Evolutionary conservation across 1,140 invertebrate species (phyloP).

Genomic region (Harpegnathos saltator): DNA sequence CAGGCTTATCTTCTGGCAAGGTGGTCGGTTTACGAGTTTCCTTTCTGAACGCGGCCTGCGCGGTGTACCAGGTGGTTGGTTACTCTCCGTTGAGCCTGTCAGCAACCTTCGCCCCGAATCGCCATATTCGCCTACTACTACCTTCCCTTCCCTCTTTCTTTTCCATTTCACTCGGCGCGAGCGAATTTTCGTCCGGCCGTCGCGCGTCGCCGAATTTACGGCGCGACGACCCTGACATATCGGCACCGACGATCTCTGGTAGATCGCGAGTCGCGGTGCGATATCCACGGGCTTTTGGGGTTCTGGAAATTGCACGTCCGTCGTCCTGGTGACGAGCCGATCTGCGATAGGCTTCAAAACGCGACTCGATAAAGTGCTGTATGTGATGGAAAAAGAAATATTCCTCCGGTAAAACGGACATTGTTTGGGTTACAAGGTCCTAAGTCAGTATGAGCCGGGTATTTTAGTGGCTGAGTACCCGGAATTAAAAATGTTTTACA

Average conservation of each 20-base stretch:
- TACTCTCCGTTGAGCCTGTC: conserved; percentile 1
- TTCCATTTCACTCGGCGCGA: background rate
- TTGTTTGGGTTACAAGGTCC: too few relatives aligned
- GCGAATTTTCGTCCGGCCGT: conserved; percentile 28
- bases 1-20: conserved; percentile 73
- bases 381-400: too few relatives aligned
- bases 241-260: conserved; percentile 29
- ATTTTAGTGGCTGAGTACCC: too few relatives aligned
- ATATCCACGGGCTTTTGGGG: conserved; percentile 20
- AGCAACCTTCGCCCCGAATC: conserved; percentile 51
- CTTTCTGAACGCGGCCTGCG: conserved; percentile 54
- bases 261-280: background rate
- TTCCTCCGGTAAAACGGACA: too few relatives aligned
- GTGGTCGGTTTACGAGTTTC: conserved; percentile 75
- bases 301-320: conserved; percentile 15
- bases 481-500: too few relatives aligned
- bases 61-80: conserved; percentile 63
- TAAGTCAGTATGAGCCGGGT: too few relatives aligned
- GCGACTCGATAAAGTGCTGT: too few relatives aligned
- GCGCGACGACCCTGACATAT: conserved; percentile 12
- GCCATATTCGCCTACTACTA: background rate
- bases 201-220: conserved; percentile 35
- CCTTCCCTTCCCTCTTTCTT: background rate
- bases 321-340: background rate
- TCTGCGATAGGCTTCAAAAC: too few relatives aligned